Evolutionary conservation across 2,888 invertebrate species (phyloP), one percentile per base, ranked within the genome.

Genomic region (Caenorhabditis auriculariae): DNA sequence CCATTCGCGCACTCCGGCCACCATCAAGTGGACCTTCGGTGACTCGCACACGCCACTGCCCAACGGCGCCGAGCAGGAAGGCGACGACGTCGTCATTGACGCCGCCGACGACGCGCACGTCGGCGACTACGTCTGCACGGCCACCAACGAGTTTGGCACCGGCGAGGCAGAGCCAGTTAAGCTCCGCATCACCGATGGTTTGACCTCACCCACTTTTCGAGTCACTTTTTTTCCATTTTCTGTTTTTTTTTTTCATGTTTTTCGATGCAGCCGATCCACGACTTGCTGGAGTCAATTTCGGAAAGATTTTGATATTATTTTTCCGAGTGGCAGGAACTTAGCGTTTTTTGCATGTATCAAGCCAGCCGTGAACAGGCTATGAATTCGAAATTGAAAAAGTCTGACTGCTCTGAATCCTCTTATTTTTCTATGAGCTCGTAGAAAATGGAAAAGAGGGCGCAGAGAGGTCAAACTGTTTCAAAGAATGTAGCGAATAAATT

Each of bases 71-170:
- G 45, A 45, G 24, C 62, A 66, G 32, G 74, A 81, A 21, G 77
- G 74, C 3, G 72, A 78, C 15, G 74, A 75, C 53, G 45, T 80
- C n/a, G 62, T 77, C 29, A 73, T 80, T 46, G 54, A 66, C 6
- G 44, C 61, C 0, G 74, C 77, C 27, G 62, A 61, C 44, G 79
- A 77, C 26, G 58, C 58, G 7, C 59, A 54, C 29, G 63, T 67
- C 45, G 78, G 78, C 9, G 72, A 74, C 15, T 78, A 78, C 61
- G 57, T 76, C 39, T 78, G 78, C 62, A 63, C 75, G 24, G 78
- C 78, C 15, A 78, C 78, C 43, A 78, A 78, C 59, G 66, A 68
- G 9, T 75, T 60, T 48, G 77, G 77, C 21, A 69, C 61, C 17
- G 74, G 78, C 21, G 61, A 62, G 19, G 70, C 78, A 6, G 64